Evolutionary conservation across 2,113 vertebrate species (phyloP).

Genomic region (Colossoma macropomum): DNA sequence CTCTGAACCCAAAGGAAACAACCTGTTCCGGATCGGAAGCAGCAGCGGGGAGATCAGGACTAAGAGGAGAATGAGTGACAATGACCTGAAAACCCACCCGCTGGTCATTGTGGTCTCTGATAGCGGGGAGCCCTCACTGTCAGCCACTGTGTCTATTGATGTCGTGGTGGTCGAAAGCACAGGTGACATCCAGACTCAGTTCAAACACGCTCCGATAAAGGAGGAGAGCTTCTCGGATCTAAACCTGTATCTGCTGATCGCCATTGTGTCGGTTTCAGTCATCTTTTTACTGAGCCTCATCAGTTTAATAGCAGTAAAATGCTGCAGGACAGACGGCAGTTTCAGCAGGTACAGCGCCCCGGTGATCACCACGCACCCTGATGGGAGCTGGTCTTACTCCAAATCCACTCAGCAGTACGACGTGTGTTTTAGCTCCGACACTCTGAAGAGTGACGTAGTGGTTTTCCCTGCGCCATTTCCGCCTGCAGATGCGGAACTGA

Average conservation of each 20-base stretch:
- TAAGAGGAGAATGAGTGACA: conserved; percentile 73
- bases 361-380: conserved; percentile 60
- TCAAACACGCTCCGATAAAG: conserved; percentile 46
- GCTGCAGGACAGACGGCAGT: conserved; percentile 48
- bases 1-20: conserved; percentile 59
- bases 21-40: conserved; percentile 64
- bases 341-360: conserved; percentile 56
- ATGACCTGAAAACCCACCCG: conserved; percentile 77
- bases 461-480: conserved; percentile 55
- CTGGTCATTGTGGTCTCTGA: conserved; percentile 78
- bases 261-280: conserved; percentile 53
- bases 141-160: conserved; percentile 75
- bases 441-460: conserved; percentile 62
- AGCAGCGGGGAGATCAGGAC: conserved; percentile 68
- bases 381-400: conserved; percentile 64
- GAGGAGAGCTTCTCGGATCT: conserved; percentile 58
- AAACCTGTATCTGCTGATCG: conserved; percentile 60
- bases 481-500: conserved; percentile 54
- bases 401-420: conserved; percentile 66
- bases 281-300: conserved; percentile 62
- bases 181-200: conserved; percentile 54
- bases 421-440: conserved; percentile 64
- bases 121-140: conserved; percentile 77
- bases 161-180: conserved; percentile 76
- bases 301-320: conserved; percentile 56